phyloP scores from a whole-genome alignment of 2,888 invertebrate genomes.

The Elysia crispata region DNA sequence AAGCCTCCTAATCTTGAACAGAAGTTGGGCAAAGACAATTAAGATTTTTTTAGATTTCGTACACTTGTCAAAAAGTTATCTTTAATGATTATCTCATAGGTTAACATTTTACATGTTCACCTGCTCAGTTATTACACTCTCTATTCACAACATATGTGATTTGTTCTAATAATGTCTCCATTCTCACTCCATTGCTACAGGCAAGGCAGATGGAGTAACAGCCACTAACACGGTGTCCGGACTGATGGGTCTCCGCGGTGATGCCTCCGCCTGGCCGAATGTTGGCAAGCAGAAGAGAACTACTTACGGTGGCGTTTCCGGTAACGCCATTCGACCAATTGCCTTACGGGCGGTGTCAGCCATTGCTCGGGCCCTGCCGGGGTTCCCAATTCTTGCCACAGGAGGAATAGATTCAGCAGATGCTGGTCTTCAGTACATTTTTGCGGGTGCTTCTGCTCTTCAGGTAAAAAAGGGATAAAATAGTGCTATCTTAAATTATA shows the following conservation, averaged over 20 bases:
- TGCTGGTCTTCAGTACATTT: slow-evolving; percentile 93
- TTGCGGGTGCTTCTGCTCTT: slow-evolving; percentile 93
- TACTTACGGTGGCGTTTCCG: slow-evolving; percentile 95
- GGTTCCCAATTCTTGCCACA: slow-evolving; percentile 94
- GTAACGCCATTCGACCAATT: slow-evolving; percentile 96
- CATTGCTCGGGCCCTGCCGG: slow-evolving; percentile 88
- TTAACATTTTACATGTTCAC: too few species aligned
- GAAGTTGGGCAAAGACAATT: too few species aligned
- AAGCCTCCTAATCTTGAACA: too few species aligned
- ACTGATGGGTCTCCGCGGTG: slow-evolving; percentile 89
- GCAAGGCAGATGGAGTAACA: slow-evolving; percentile 95
- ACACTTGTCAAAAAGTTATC: too few species aligned
- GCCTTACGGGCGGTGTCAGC: slow-evolving; percentile 94
- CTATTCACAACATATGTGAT: too few species aligned
- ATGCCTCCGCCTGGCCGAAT: slow-evolving; percentile 94
- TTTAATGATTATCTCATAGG: too few species aligned
- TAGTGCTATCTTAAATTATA: not conserved
- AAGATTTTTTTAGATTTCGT: too few species aligned
- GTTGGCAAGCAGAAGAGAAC: slow-evolving; percentile 88
- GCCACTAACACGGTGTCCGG: slow-evolving; percentile 98
- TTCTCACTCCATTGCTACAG: slow-evolving; percentile 77
- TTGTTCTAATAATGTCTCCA: too few species aligned
- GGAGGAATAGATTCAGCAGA: slow-evolving; percentile 99
- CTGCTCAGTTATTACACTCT: too few species aligned
- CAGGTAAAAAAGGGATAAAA: slow-evolving; percentile 83